Conservation (phyloP, 2,797 vertebrate genomes). For the Cetoscarus ocellatus region DNA sequence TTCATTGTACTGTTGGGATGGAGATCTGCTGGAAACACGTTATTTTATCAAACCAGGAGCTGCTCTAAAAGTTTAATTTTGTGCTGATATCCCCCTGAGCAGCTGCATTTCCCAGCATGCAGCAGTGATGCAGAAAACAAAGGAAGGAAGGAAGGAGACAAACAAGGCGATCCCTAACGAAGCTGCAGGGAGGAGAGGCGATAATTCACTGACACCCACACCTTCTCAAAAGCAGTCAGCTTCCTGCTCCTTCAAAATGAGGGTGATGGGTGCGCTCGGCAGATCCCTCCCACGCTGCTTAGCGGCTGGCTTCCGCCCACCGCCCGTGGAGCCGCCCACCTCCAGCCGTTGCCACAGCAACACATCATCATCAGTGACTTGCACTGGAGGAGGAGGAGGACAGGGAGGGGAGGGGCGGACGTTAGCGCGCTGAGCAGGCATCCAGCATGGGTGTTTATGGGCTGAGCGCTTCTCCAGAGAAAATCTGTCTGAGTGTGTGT, state of each 20-base stretch:
- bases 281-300: slow-evolving; percentile 82
- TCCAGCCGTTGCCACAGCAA: slow-evolving; percentile 81
- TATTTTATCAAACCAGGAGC: slow-evolving; percentile 18
- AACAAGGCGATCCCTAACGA: slow-evolving; percentile 70
- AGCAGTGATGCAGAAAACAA: slow-evolving; percentile 42
- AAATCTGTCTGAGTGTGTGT: slow-evolving; percentile 55
- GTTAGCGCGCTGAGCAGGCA: slow-evolving; percentile 20
- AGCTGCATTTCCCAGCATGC: slow-evolving; percentile 21
- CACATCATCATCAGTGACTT: slow-evolving; percentile 81
- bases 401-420: slow-evolving; percentile 28
- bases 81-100: slow-evolving; percentile 20
- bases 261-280: slow-evolving; percentile 77
- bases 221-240: slow-evolving; percentile 77
- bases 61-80: slow-evolving; percentile 43
- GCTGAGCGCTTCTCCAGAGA: slow-evolving; percentile 75
- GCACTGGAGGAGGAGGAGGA: slow-evolving; percentile 60
- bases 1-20: too few species aligned
- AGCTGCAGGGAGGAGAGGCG: slow-evolving; percentile 78
- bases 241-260: slow-evolving; percentile 78
- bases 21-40: background rate
- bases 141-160: slow-evolving; percentile 58
- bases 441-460: slow-evolving; percentile 75
- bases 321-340: slow-evolving; percentile 81
- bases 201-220: slow-evolving; percentile 82
- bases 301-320: slow-evolving; percentile 81